A percentile compares a stretch with the other conserved stretches of the same genome.
These are phyloP conservation scores for Melanocharis versteri DNA, from an alignment of 2,113 vertebrate species.

Conservation along the genomic window DNA sequence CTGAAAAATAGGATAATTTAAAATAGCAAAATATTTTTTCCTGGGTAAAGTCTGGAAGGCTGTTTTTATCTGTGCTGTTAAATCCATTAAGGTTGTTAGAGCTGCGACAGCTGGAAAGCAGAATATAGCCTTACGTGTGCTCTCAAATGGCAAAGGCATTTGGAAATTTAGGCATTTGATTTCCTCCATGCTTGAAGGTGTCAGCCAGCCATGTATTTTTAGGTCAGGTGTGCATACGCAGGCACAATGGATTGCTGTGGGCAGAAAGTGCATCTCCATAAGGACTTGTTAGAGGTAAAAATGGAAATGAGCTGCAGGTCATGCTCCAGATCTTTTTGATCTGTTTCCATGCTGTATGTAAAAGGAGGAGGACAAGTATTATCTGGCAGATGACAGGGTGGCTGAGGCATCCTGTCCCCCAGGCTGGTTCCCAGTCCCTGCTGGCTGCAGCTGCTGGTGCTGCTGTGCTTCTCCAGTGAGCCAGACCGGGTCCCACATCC, in stretches of 20 bases:
- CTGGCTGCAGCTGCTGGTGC: neutral
- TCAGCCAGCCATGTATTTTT: neutral
- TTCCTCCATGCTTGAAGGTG: conserved; percentile 1
- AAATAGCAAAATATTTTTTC: neutral
- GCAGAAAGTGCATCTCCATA: neutral
- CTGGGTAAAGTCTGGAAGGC: neutral
- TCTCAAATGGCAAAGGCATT: conserved; percentile 18
- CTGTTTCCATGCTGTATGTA: neutral
- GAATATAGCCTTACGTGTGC: neutral
- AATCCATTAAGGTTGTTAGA: conserved; percentile 29
- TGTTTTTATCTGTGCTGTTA: conserved; percentile 14
- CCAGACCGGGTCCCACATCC: neutral
- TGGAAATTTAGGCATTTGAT: conserved; percentile 20
- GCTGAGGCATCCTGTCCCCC: neutral
- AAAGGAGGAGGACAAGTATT: neutral
- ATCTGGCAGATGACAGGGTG: neutral
- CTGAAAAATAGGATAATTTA: conserved; percentile 13
- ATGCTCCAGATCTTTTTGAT: neutral
- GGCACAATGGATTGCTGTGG: neutral
- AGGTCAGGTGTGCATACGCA: neutral
- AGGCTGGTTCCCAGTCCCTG: neutral
- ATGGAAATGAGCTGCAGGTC: neutral
- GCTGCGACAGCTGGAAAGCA: neutral
- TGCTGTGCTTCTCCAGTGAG: neutral
- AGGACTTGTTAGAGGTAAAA: neutral